Conservation (phyloP, 2,113 vertebrate species). For the Elephas maximus region DNA sequence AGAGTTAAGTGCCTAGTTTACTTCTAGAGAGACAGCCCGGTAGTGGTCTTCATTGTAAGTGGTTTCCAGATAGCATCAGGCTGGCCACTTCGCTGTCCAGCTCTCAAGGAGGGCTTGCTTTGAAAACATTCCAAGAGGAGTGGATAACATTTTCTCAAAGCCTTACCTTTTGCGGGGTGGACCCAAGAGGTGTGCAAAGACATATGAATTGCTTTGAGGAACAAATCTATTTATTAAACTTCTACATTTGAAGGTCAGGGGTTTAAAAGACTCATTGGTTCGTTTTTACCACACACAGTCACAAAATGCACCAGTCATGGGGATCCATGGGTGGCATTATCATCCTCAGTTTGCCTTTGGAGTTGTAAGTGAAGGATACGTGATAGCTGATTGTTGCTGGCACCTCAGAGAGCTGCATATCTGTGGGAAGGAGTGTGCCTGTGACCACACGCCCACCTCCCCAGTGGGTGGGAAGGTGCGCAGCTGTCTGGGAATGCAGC, state of each 20-base stretch:
- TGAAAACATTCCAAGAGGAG: neutral
- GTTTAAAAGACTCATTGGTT: neutral
- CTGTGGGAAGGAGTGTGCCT: neutral
- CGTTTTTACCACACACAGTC: neutral
- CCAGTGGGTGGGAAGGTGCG: neutral
- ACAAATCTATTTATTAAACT: neutral
- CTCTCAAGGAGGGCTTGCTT: neutral
- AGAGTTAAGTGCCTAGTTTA: neutral
- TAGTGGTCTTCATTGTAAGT: neutral
- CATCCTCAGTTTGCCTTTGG: neutral
- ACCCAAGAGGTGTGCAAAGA: neutral
- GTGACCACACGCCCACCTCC: neutral
- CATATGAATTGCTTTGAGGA: neutral
- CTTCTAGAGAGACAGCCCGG: neutral
- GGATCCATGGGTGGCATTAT: neutral
- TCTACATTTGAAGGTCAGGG: neutral
- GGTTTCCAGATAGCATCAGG: neutral
- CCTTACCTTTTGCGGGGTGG: neutral
- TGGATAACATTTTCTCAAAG: neutral
- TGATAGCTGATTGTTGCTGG: too few species aligned
- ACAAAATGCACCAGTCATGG: neutral
- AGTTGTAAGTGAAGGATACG: neutral
- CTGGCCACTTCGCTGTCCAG: accelerated
- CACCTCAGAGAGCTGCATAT: neutral
- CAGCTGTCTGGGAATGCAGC: slow-evolving; percentile 59